Evolutionary conservation across 2,113 vertebrate genomes (phyloP), one percentile per base, ranked within the genome.

Genomic region (Cricetomys ansorgei): DNA sequence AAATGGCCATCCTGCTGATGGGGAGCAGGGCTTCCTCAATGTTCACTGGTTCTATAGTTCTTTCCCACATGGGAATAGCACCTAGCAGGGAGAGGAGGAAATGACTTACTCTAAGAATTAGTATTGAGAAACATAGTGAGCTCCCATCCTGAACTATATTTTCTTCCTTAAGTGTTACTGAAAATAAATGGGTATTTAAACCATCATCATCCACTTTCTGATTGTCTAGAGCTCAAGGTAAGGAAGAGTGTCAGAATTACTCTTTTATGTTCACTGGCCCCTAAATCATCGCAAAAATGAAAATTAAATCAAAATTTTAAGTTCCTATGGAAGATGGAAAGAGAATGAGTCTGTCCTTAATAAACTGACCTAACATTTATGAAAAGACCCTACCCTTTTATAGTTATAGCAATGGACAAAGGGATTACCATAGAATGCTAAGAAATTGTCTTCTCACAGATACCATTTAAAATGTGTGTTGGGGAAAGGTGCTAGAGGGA

Each of bases 221-320:
- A 64, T 92, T 94, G n/a, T 77, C 86, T 37, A 89, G 43, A 89
- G 43, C 5, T 91, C 13, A 72, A 53, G 11, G 25, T 48, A 16
- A 40, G 7, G 31, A 83, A 91, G 7, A 45, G 17, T 50, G 7
- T 59, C 50, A 88, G 50, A 80, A 75, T 94, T 95, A 85, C 59
- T 48, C 37, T 91, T 29, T 13, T 59, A 25, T 77, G 25, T 27
- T 92, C 19, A 23, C 67, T 12, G 50, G n/a, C 10, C 27, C 15
- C 25, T 21, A 53, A 85, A 83, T 50, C 25, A 87, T 21, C 88
- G 59, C 57, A 53, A 95, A 93, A 97, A 94, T 79, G 70, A 93
- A 95, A 97, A 92, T 53, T 96, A 97, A 96, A 96, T 91, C 69
- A 92, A 37, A 79, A 34, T 57, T 77, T 88, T 67, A 96, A 92